Conservation (phyloP, 2,113 vertebrate genomes). For the Crotophaga sulcirostris region DNA sequence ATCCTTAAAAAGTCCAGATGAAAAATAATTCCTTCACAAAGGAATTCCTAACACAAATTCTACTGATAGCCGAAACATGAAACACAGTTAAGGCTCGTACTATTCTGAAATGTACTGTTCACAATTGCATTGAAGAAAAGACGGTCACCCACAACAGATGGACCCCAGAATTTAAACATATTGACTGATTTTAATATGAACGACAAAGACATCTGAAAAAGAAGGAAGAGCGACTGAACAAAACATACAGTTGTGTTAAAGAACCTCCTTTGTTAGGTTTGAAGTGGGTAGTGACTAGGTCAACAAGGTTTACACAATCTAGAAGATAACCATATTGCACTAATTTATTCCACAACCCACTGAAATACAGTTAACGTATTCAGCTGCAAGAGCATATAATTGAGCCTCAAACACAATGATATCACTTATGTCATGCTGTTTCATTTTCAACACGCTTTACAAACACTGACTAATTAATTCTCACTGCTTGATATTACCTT, state of each 20-base stretch:
- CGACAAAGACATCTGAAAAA: slow-evolving; percentile 71
- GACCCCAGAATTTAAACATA: slow-evolving; percentile 84
- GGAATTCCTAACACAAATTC: not conserved
- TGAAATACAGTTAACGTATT: not conserved
- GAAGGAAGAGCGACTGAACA: not conserved
- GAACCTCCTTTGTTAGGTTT: not conserved
- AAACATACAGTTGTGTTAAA: not conserved
- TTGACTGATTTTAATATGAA: slow-evolving; percentile 74
- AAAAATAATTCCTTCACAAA: not conserved
- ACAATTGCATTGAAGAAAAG: slow-evolving; percentile 81
- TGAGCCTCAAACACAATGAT: not conserved
- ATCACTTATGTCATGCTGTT: not conserved
- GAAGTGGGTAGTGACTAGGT: not conserved
- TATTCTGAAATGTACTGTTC: slow-evolving; percentile 81
- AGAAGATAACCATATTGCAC: not conserved
- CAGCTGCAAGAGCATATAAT: not conserved
- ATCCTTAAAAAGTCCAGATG: not conserved
- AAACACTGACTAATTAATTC: not conserved
- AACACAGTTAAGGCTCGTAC: not conserved
- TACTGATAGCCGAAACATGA: not conserved
- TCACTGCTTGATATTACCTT: not conserved
- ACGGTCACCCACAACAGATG: slow-evolving; percentile 78
- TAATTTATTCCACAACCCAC: not conserved
- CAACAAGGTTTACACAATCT: not conserved
- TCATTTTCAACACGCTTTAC: not conserved